Base-by-base conservation (phyloP, 2,797 vertebrate species). In the Nannoperca australis region DNA sequence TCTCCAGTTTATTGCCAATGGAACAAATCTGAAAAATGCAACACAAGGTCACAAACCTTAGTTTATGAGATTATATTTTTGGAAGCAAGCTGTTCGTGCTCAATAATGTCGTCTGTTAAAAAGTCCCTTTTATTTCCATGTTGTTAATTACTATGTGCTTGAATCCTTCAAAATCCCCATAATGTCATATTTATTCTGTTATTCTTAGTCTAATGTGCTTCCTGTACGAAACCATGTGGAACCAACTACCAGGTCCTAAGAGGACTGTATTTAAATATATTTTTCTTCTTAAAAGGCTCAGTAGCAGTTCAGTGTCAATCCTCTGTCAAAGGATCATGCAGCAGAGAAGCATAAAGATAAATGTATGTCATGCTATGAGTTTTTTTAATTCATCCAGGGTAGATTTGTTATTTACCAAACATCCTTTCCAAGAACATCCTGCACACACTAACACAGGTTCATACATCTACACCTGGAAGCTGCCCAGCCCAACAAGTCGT, bases 141-240 rank as follows among this genome's bases (percentile, higher is more conserved):
- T 70, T 79, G 38, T 77, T 88, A 60, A 75, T 83, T 82, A 70
- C 40, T 61, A 15, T 73, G 53, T 59, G 24, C 66, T 76, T 67
- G 47, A 82, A 88, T 85, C 81, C 72, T 71, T 74, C n/a, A 69
- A 76, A 85, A 81, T 85, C 78, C 78, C 71, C 66, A 76, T 67
- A 45, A 86, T 88, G 85, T 86, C 62, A 53, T 44, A 54, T 82
- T 73, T n/a, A 30, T 30, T 47, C 58, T 69, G 64, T 70, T 66
- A 83, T 80, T 75, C 58, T 65, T 44, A 44, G 17, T 78, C 58
- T 69, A 59, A 75, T 59, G 36, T 72, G 60, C 40, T 70, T 75
- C 20, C 58, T 51, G 30, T 73, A 58, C 76, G 54, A 83, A 78
- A 70, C 55, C 30, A 56, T 12, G 42, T 60, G 38, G 34, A 85